Conservation (phyloP, 2,113 vertebrate genomes). For the Rhizomys pruinosus region DNA sequence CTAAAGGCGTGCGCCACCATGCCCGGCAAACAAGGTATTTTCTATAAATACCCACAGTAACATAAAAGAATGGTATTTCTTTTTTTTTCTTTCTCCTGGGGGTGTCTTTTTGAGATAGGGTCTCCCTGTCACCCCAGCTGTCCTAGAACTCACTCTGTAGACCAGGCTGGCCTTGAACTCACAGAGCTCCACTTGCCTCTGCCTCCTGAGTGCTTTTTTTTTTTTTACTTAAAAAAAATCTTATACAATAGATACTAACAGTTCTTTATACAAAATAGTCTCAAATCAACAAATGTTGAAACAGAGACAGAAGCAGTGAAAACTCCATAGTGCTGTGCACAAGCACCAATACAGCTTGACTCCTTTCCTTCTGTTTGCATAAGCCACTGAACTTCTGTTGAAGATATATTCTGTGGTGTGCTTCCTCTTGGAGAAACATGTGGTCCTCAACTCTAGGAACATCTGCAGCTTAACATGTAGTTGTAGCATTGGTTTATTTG, state of each 20-base stretch:
- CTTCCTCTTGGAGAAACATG: background rate
- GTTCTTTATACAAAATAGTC: background rate
- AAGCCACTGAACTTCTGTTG: background rate
- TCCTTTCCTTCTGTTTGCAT: background rate
- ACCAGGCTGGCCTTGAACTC: no score
- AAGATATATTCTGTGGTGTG: background rate
- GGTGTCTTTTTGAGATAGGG: no score
- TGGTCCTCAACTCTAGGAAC: background rate
- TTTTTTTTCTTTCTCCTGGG: no score
- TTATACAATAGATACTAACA: background rate
- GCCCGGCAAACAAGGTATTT: no score
- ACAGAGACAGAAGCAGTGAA: background rate
- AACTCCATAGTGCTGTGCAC: background rate
- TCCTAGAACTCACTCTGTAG: no score
- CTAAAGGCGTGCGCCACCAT: no score
- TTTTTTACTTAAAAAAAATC: no score
- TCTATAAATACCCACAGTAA: no score
- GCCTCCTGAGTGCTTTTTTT: no score
- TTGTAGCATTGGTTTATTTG: background rate
- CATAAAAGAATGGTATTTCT: no score
- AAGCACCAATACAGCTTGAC: fast-evolving
- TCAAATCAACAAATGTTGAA: background rate
- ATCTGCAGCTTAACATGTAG: background rate
- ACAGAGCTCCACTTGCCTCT: no score
- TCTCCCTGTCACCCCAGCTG: no score